A percentile compares a stretch with the other conserved stretches of the same genome.
These are phyloP conservation scores for Diadophis punctatus DNA, from an alignment of 2,113 vertebrate species.

Conservation along the genomic window DNA sequence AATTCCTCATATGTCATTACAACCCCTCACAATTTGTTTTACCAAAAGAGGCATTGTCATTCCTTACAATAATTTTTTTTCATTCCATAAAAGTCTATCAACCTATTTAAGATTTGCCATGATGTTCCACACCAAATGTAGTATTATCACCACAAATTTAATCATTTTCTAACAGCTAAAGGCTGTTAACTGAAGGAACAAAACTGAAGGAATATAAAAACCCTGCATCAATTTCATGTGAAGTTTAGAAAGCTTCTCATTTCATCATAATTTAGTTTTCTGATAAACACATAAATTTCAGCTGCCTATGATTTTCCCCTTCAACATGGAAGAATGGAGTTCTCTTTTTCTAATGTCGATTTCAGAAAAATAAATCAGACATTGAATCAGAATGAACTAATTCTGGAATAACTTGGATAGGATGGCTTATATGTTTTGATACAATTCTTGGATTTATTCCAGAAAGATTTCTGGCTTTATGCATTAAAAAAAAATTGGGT, in stretches of 20 bases:
- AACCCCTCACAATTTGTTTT: background rate
- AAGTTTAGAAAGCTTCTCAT: background rate
- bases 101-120: background rate
- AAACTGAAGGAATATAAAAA: background rate
- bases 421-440: background rate
- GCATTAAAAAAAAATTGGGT: background rate
- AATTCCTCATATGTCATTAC: background rate
- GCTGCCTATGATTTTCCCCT: background rate
- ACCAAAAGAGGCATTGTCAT: background rate
- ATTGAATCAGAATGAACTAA: background rate
- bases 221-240: background rate
- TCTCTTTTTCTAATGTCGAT: background rate
- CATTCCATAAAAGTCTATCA: background rate
- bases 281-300: background rate
- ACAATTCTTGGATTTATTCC: background rate
- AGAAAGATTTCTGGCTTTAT: background rate
- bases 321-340: background rate
- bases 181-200: background rate
- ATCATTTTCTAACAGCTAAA: background rate
- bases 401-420: background rate
- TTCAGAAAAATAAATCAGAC: background rate
- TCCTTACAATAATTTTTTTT: background rate
- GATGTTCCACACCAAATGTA: background rate
- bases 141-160: background rate
- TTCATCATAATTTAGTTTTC: background rate